Conservation (phyloP, 2,888 invertebrate genomes). For the Marronus borbonicus region DNA sequence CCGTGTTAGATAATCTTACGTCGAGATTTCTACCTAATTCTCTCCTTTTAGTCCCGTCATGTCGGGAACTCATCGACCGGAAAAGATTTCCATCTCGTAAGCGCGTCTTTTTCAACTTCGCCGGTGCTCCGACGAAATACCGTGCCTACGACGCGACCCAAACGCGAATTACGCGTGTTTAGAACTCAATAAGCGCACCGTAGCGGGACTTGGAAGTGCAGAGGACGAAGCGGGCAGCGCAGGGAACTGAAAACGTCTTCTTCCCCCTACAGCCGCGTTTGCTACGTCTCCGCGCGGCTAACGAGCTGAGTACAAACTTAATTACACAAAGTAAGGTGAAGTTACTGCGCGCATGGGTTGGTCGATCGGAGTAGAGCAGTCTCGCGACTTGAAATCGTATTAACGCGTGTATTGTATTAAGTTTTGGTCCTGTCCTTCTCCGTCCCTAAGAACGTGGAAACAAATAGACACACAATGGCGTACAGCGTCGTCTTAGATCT, state of each 20-base stretch:
- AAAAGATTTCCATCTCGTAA: too few species aligned
- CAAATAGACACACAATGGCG: constrained; percentile 13
- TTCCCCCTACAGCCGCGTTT: not conserved
- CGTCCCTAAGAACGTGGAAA: not conserved
- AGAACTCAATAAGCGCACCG: constrained; percentile 55
- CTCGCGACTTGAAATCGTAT: constrained; percentile 61
- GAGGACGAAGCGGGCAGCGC: not conserved
- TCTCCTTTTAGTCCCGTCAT: too few species aligned
- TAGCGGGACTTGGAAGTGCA: constrained; percentile 13
- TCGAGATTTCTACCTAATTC: too few species aligned
- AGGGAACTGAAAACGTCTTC: not conserved
- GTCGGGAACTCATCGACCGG: too few species aligned
- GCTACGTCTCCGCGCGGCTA: constrained; percentile 52
- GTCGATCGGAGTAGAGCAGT: constrained; percentile 54
- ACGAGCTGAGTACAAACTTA: constrained; percentile 63
- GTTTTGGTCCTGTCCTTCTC: not conserved
- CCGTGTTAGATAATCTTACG: too few species aligned
- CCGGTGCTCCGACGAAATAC: not conserved
- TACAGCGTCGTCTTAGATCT: too few species aligned
- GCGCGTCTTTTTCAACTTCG: too few species aligned
- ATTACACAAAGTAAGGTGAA: constrained; percentile 63
- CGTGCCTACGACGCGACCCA: constrained; percentile 37
- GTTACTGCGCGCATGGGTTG: constrained; percentile 50
- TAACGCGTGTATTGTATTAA: constrained; percentile 55
- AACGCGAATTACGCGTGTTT: constrained; percentile 53